Conservation (phyloP, 1,140 invertebrate genomes). For the Telenomus remus region DNA sequence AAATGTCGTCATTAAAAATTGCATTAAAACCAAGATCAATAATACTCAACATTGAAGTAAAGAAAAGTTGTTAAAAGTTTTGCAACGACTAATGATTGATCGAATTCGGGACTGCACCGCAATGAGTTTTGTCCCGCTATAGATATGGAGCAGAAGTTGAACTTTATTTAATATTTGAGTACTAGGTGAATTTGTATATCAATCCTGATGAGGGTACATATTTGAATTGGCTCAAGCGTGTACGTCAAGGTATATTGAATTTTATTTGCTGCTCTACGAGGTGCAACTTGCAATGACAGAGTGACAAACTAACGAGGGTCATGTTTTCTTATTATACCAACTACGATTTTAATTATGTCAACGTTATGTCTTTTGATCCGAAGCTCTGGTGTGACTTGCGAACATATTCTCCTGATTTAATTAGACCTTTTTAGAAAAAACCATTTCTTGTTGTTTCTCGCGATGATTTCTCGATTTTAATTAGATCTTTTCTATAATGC, state of each 20-base stretch:
- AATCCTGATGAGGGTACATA: conserved; percentile 40
- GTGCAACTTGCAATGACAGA: conserved; percentile 2
- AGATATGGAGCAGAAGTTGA: conserved; percentile 40
- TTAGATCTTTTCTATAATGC: too few species aligned
- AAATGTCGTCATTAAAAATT: neutral
- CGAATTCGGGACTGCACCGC: conserved; percentile 28
- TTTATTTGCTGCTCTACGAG: conserved; percentile 20
- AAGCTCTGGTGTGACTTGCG: too few species aligned
- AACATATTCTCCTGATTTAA: too few species aligned
- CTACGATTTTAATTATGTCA: conserved; percentile 18
- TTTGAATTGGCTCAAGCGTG: conserved; percentile 29
- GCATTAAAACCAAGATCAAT: conserved; percentile 8
- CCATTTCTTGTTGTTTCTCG: too few species aligned
- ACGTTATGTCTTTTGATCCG: conserved; percentile 6
- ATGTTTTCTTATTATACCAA: conserved; percentile 13
- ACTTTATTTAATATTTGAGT: conserved; percentile 39
- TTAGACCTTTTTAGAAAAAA: too few species aligned
- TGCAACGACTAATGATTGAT: conserved; percentile 37
- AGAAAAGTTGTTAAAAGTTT: conserved; percentile 35
- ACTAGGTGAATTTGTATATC: conserved; percentile 41
- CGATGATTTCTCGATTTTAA: too few species aligned
- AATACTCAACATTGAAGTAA: conserved; percentile 15
- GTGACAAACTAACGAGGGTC: too few species aligned
- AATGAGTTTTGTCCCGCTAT: conserved; percentile 31
- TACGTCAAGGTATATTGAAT: conserved; percentile 32